phyloP scores from a whole-genome alignment of 2,888 invertebrate species.

The Noctua pronuba region DNA sequence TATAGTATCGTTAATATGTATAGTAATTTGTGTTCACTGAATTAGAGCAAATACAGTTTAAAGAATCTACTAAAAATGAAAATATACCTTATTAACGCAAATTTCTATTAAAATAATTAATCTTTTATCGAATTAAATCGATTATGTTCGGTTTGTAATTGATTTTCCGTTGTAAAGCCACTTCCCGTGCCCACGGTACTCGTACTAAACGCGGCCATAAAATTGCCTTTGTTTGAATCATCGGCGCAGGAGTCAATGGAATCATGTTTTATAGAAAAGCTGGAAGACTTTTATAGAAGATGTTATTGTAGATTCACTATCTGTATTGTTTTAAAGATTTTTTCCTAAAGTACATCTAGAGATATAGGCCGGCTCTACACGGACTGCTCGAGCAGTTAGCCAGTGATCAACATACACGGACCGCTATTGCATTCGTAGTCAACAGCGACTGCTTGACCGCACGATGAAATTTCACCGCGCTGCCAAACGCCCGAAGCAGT shows the following conservation, averaged over 20 bases:
- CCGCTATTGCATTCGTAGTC: no score
- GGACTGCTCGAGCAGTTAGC: no score
- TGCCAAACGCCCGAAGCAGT: no score
- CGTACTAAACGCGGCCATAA: conserved; percentile 46
- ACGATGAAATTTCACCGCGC: no score
- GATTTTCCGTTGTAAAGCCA: conserved; percentile 35
- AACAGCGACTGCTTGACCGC: no score
- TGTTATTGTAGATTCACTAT: conserved; percentile 23
- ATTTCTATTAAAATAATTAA: conserved; percentile 28
- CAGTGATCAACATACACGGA: no score
- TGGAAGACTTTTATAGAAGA: background rate
- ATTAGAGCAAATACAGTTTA: background rate
- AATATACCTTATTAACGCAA: background rate
- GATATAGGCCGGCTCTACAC: no score
- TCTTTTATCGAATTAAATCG: conserved; percentile 43
- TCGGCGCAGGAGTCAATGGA: conserved; percentile 14
- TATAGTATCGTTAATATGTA: background rate
- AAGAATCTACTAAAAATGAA: background rate
- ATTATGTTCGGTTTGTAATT: conserved; percentile 34
- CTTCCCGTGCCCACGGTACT: conserved; percentile 17
- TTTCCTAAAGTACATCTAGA: background rate
- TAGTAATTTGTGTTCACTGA: no score
- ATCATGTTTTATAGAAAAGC: conserved; percentile 15
- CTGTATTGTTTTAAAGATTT: background rate
- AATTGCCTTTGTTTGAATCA: conserved; percentile 38